Evolutionary conservation across 30 jellyfish, hydroid and myxozoan genomes (phyloP).

Genomic region (Cassiopea xamachana): DNA sequence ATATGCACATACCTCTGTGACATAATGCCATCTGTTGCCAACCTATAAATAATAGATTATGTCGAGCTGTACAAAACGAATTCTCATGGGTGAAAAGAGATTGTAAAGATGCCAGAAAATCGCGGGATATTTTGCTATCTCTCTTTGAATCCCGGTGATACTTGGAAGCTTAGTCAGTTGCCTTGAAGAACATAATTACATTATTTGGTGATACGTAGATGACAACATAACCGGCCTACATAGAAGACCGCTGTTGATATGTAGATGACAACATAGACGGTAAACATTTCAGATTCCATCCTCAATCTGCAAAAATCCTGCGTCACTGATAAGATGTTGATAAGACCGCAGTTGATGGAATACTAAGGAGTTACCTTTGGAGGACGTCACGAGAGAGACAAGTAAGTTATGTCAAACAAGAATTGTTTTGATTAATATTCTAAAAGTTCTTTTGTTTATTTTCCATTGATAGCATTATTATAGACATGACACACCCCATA

Average conservation of each 20-base stretch:
- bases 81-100: constrained; percentile 47
- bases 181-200: not conserved
- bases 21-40: constrained; percentile 53
- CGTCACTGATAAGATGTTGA: not conserved
- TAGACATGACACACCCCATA: not conserved
- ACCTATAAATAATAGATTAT: constrained; percentile 37
- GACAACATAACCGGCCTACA: not conserved
- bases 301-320: not conserved
- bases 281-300: not conserved
- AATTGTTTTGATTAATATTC: no score
- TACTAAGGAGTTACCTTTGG: not conserved
- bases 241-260: not conserved
- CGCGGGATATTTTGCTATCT: not conserved
- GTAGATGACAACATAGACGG: not conserved
- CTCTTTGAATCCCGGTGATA: not conserved
- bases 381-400: not conserved
- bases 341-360: not conserved
- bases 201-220: not conserved
- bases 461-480: not conserved
- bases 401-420: no score
- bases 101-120: not conserved
- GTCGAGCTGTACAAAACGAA: constrained; percentile 40
- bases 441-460: not conserved
- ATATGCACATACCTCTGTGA: constrained; percentile 18
- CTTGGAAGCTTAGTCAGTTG: not conserved